Evolutionary conservation across 2,113 vertebrate genomes (phyloP), one percentile per base, ranked within the genome.

Genomic region (Arizona elegans): DNA sequence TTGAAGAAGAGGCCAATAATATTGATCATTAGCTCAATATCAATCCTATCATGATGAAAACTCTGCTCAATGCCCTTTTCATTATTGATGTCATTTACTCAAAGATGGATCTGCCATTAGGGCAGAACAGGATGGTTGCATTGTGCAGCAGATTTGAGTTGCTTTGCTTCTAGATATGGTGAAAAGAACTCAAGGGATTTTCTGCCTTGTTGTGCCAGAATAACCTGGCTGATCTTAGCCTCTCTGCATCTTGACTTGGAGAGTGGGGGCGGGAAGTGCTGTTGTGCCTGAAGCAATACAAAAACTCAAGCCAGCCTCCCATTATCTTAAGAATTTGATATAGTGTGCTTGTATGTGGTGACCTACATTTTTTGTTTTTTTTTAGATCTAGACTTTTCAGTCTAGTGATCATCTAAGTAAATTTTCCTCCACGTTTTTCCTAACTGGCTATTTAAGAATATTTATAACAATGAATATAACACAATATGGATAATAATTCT

Each of bases 401-500:
- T 75, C 91, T 92, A 92, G 89, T 38, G 7, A 6, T 94, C 12
- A 75, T 94, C 89, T 75, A 43, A 88, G 10, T 92, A 17, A 81
- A 47, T 93, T 91, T 95, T 88, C 85, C 58, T 21, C 33, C 75
- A 55, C 23, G 2, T 87, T 88, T 70, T 53, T 54, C 15, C 47
- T 87, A 21, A 24, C 26, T 1, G 19, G 9, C 13, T 81, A 43
- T 58, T 58, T 75, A 91, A 94, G 94, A 94, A 55, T 93, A 94
- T 43, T 47, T 94, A 88, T 54, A 89, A 93, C 94, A 93, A 50
- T 93, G 94, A 96, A 94, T 95, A 92, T 47, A 91, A 52, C 92
- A 50, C 70, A 96, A 86, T 95, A 96, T 94, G 92, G 91, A 95
- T 96, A 96, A 95, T 96, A 97, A 97, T 97, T 96, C 94, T 92